Evolutionary conservation across 37 sponge, comb jelly and placozoan species (phyloP).

Genomic region (Cliona cf. orientalis): DNA sequence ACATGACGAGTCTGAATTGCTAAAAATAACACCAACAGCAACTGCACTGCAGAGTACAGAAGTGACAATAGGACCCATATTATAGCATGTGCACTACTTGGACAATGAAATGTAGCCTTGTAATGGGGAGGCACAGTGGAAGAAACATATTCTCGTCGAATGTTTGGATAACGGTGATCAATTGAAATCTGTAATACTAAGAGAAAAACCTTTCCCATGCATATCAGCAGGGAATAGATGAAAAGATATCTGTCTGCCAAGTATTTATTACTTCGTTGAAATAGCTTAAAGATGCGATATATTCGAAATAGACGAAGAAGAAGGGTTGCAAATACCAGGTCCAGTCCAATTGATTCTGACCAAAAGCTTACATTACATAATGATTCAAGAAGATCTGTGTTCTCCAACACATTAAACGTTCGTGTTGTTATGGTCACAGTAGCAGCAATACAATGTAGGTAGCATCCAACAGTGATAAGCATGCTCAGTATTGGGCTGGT

Average conservation of each 20-base stretch:
- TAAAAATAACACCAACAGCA: slow-evolving; percentile 3
- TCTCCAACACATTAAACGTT: neutral
- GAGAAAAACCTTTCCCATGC: neutral
- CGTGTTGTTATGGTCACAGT: neutral
- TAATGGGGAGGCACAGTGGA: neutral
- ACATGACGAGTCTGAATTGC: slow-evolving; percentile 26
- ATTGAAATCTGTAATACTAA: neutral
- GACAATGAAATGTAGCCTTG: neutral
- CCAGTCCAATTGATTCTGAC: slow-evolving; percentile 1
- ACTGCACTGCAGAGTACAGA: neutral
- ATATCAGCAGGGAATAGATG: neutral
- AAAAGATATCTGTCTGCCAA: slow-evolving; percentile 6
- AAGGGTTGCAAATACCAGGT: slow-evolving; percentile 6
- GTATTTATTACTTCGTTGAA: neutral
- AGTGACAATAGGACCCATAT: neutral
- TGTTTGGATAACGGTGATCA: neutral
- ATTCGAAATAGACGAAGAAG: slow-evolving; percentile 6
- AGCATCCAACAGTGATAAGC: slow-evolving; percentile 24
- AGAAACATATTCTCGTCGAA: neutral
- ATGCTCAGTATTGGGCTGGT: slow-evolving; percentile 36
- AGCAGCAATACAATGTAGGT: neutral
- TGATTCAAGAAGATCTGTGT: neutral
- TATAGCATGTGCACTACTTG: neutral
- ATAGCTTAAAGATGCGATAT: neutral
- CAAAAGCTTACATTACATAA: slow-evolving; percentile 14